Evolutionary conservation across 2,113 vertebrate species (phyloP).

Genomic region (Vulpes lagopus): DNA sequence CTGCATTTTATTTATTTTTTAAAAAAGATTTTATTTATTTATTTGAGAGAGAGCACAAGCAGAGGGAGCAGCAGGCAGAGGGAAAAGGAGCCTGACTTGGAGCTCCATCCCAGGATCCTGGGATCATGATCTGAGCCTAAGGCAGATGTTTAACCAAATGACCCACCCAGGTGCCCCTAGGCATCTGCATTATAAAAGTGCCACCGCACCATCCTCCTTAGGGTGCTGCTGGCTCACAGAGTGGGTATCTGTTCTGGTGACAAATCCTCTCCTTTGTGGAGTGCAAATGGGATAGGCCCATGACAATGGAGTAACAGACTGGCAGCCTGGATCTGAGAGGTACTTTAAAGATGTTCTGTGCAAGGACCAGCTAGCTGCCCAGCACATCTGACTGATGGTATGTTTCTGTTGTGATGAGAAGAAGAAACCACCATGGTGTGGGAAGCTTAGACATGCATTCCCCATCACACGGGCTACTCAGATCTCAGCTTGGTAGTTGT

Average conservation of each 20-base stretch:
- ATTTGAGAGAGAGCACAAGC: no score
- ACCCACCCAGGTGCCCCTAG: background rate
- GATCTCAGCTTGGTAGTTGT: background rate
- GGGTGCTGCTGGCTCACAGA: background rate
- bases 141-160: no score
- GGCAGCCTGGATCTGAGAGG: no score
- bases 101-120: no score
- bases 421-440: background rate
- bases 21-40: no score
- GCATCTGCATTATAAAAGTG: background rate
- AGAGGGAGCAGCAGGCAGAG: no score
- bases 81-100: no score
- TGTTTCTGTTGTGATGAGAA: background rate
- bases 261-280: background rate
- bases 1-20: background rate
- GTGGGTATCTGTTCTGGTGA: background rate
- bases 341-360: background rate
- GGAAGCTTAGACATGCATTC: background rate
- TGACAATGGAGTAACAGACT: background rate
- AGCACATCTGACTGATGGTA: background rate
- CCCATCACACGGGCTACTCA: background rate
- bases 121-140: no score
- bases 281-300: background rate
- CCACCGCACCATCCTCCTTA: background rate
- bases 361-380: background rate